A percentile compares a stretch with the other conserved stretches of the same genome.
Conservation (phyloP, 2,888 invertebrate species). For the Anoncus sp. region DNA sequence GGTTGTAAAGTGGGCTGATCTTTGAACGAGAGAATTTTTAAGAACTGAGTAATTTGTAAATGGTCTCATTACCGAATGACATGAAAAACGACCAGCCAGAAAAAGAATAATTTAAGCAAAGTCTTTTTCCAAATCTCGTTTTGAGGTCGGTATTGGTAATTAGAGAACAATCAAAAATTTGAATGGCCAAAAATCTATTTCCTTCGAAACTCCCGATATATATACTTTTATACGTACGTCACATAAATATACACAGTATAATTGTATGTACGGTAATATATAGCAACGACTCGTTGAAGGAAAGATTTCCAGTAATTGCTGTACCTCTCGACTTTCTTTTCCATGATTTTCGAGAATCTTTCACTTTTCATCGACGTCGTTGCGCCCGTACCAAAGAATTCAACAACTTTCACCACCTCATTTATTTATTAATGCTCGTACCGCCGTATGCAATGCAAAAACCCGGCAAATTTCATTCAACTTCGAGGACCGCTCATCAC, state of each 20-base stretch:
- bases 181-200: no score
- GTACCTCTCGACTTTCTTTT: constrained; percentile 26
- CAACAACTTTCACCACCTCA: constrained; percentile 5
- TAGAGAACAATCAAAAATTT: no score
- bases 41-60: no score
- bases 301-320: constrained; percentile 1
- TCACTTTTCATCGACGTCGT: not conserved
- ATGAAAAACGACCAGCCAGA: no score
- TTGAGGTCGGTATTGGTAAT: no score
- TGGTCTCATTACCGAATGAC: no score
- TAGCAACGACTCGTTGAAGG: constrained; percentile 17
- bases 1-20: no score
- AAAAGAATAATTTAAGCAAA: no score
- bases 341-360: not conserved
- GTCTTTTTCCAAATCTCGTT: no score
- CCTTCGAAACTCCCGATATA: not conserved
- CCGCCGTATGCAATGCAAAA: not conserved
- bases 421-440: constrained; percentile 31
- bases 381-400: not conserved
- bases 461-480: constrained; percentile 18
- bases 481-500: constrained; percentile 16
- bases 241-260: not conserved
- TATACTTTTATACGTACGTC: not conserved
- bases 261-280: not conserved
- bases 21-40: no score